Evolutionary conservation across 2,797 vertebrate genomes (phyloP), one percentile per base, ranked within the genome.

Genomic region (Iguana delicatissima): DNA sequence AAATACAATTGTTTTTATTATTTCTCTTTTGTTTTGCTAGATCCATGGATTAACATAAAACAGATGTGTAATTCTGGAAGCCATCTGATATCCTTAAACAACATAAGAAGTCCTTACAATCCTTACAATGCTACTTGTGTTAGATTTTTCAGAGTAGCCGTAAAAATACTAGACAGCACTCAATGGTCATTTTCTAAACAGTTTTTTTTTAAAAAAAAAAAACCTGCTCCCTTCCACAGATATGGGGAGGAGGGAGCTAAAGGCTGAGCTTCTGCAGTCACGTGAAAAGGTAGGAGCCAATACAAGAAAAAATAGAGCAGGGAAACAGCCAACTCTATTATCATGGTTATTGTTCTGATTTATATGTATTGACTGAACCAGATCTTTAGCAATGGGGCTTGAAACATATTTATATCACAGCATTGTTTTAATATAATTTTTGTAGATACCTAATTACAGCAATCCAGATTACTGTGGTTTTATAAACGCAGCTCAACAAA

Each of bases 11-110:
- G 85, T 96, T 93, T 92, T 92, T 93, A 93, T 91, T 95, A 93
- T 94, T 96, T 94, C 91, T 89, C 94, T 96, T 95, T 93, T 95
- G 89, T 95, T 90, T 89, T 94, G 92, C 87, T 90, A 88, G 87
- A 92, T 94, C 86, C 67, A 94, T 55, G 83, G 90, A 96, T 89
- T 89, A 92, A 87, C 81, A 93, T 95, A 85, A 96, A 96, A 94
- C 69, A 92, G 94, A 93, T 89, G 80, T 92, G 84, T 77, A 90
- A 90, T 57, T 92, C 92, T 93, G 73, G 89, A 96, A 96, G 91
- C 29, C 69, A 89, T 82, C 32, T 93, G 93, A 89, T 87, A 90
- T 83, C 42, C 87, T 87, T 57, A 77, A 90, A 77, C 35, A 64
- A 50, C 46, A 50, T 64, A 82, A 76, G 22, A 57, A 26, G 46